Percentiles rank a stretch among this genome's conserved stretches.
These are phyloP conservation scores for Synergus umbraculus DNA, from an alignment of 2,888 invertebrate genomes.

Conservation along the genomic window DNA sequence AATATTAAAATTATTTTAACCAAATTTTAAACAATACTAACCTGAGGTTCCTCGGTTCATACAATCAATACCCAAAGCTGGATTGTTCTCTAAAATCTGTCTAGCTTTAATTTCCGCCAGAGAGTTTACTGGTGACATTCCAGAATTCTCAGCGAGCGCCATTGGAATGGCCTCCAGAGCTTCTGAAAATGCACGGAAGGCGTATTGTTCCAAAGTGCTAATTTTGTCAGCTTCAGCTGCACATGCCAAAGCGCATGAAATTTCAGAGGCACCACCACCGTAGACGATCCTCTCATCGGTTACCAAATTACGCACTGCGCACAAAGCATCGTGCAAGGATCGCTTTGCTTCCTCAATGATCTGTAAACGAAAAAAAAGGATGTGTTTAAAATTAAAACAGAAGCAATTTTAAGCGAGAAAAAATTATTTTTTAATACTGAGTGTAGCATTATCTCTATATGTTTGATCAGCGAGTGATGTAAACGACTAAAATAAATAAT, in stretches of 20 bases:
- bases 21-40: constrained; percentile 54
- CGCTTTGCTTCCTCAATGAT: constrained; percentile 88
- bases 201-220: constrained; percentile 96
- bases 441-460: constrained; percentile 52
- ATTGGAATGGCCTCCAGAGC: constrained; percentile 96
- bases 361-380: constrained; percentile 72
- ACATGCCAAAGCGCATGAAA: constrained; percentile 95
- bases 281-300: constrained; percentile 90
- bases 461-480: constrained; percentile 44
- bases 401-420: neutral
- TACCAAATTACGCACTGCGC: constrained; percentile 86
- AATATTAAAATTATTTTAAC: neutral
- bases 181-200: constrained; percentile 96
- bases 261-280: constrained; percentile 98
- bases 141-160: constrained; percentile 97
- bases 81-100: constrained; percentile 91
- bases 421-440: constrained; percentile 21
- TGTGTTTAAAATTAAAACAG: constrained; percentile 26
- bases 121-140: constrained; percentile 94
- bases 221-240: constrained; percentile 92
- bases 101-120: constrained; percentile 93
- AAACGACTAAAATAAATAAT: constrained; percentile 51
- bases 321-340: constrained; percentile 86
- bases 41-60: constrained; percentile 86
- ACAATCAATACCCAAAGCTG: constrained; percentile 96